Base-by-base conservation (phyloP, 2,888 invertebrate genomes). In the Zele albiditarsus region DNA sequence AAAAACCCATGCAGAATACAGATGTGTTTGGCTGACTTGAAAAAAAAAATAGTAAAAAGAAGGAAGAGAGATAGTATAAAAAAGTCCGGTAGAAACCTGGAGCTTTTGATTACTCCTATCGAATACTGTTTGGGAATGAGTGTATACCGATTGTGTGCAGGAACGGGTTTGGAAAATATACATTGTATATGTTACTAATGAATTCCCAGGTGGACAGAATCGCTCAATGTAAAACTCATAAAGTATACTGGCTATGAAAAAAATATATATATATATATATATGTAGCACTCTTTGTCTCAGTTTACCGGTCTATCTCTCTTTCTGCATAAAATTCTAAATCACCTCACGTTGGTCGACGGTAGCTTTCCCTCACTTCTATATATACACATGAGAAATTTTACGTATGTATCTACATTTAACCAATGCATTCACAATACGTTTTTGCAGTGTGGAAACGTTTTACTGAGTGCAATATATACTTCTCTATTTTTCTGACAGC, bases 61-160 rank as follows among this genome's bases (percentile, higher is more conserved):
- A 63, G 38, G 31, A 12, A 27, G 23, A 42, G 60, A 2, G 27
- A 20, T 42, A 71, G 49, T 53, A 60, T 27, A 20, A 71, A 46
- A 46, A 46, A 31, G 10, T 20, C 33, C 33, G 10, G 20, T 1
- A n/a, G 33, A 23, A 33, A 8, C 27, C 14, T 2, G 23, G n/a
- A 33, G 33, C 23, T 33, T 63, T 20, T 63, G 33, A 63, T 63
- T 63, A 63, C 63, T 63, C 63, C 38, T 63, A 38, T 63, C 38
- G 33, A 33, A 16, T 46, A 46, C 23, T 6, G 38, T 63, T 63
- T n/a, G 28, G 38, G 20, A 63, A 27, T 20, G 53, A 20, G 53
- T 53, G 53, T 1, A 53, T 23, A 46, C 46, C 46, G n/a, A 46
- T 46, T 6, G 46, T 16, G 46, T 4, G n/a, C n/a, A 14, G 3